Conservation (phyloP, 2,888 invertebrate species). For the Drosophila robusta region DNA sequence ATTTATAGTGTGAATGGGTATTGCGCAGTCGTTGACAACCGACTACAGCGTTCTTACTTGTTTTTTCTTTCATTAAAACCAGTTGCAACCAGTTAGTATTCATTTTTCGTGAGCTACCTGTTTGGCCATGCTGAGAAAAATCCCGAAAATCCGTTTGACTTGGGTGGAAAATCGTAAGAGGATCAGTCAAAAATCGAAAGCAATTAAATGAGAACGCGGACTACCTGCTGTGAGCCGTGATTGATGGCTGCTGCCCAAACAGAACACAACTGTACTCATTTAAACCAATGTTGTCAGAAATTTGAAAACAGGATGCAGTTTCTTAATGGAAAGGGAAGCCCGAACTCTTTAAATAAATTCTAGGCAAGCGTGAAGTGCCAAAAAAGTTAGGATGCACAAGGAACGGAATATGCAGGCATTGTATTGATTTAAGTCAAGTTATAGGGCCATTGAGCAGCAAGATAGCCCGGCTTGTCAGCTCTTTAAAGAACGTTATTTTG, state of each 20-base stretch:
- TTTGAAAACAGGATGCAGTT: constrained; percentile 2
- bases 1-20: too few relatives aligned
- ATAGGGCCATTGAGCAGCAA: too few relatives aligned
- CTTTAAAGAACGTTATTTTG: too few relatives aligned
- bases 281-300: neutral
- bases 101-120: constrained; percentile 28
- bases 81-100: constrained; percentile 36
- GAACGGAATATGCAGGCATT: too few relatives aligned
- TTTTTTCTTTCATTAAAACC: neutral
- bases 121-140: neutral
- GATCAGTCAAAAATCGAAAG: constrained; percentile 6
- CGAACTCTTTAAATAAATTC: neutral
- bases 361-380: neutral
- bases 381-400: too few relatives aligned
- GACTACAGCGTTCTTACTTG: neutral
- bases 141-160: neutral
- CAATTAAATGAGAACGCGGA: constrained; percentile 10
- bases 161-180: constrained; percentile 3
- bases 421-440: too few relatives aligned
- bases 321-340: neutral
- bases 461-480: too few relatives aligned
- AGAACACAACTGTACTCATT: constrained; percentile 37
- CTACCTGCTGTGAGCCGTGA: constrained; percentile 38
- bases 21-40: too few relatives aligned
- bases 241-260: neutral